Base-by-base conservation (phyloP, 2,888 invertebrate genomes). In the Lumbricus terrestris region DNA sequence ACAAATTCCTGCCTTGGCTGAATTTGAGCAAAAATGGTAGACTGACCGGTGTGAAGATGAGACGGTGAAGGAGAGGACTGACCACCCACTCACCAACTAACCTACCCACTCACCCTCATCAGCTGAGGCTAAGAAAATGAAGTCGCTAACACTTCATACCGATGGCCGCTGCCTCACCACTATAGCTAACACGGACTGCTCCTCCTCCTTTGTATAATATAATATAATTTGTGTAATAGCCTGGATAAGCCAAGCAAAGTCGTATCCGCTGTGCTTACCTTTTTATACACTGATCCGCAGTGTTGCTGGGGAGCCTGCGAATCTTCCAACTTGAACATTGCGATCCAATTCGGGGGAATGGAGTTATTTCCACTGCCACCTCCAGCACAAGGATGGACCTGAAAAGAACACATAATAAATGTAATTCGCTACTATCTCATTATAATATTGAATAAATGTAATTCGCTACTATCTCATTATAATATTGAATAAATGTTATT, bases 271-370 rank as follows among this genome's bases (percentile, higher is more conserved):
- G 15, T 85, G 85, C 85, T 34, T 85, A 85, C 85, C 85, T 85
- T 85, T 34, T 85, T 85, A 23, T 85, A 85, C 37, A 37, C 85
- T 18, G 35, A n/a, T 85, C 85, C 85, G 35, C 85, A 85, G 85
- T 85, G 34, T 34, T 4, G 20, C 85, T 69, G 69, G 29, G 29
- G 29, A n/a, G 69, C 69, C 69, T n/a, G 69, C 2, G 85, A 23
- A 85, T 85, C 85, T 20, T 85, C 85, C 85, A 85, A 37, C 37
- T 85, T 85, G 23, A 85, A 85, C 85, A 85, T 37, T 16, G 85
- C 85, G 35, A 85, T 85, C 85, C 85, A 85, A 23, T 85, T 37
- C 5, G 34, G 34, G 85, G 85, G 85, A 85, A 85, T 35, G 35
- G 20, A 37, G 85, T 37, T 85, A 23, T 85, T 85, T 34, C 85